Conservation (phyloP, 2,797 vertebrate species). For the Catharus ustulatus region DNA sequence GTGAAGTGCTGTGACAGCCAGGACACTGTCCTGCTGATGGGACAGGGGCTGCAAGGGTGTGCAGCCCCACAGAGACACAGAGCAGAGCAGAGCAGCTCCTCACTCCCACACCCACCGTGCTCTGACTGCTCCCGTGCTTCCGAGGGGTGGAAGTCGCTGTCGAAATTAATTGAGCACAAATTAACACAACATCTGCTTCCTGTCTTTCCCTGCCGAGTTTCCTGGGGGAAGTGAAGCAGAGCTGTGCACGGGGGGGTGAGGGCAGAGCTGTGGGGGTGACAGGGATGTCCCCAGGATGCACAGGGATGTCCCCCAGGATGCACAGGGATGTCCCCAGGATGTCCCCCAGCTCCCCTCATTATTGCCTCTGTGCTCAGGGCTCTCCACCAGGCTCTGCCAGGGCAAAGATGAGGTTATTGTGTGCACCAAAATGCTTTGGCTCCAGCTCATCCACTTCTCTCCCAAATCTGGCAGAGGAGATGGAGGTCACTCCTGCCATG, state of each 20-base stretch:
- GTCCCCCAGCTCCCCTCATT: not conserved
- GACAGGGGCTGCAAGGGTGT: accelerated
- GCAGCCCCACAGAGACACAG: not conserved
- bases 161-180: slow-evolving; percentile 79
- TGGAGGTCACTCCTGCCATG: accelerated
- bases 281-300: not conserved
- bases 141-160: slow-evolving; percentile 58
- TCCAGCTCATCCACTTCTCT: not conserved
- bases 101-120: not conserved
- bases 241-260: accelerated
- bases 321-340: not conserved
- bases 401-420: not conserved
- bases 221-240: slow-evolving; percentile 65
- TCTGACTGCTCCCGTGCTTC: not conserved
- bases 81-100: not conserved
- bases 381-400: not conserved
- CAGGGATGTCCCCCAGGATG: too few relatives aligned
- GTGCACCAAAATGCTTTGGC: not conserved
- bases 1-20: not conserved
- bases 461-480: not conserved
- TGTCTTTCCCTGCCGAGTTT: slow-evolving; percentile 74
- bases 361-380: accelerated
- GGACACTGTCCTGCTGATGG: accelerated
- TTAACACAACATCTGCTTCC: slow-evolving; percentile 81
- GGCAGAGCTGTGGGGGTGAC: not conserved